These are phyloP conservation scores for Lasioglossum leucozonium DNA, from an alignment of 2,888 invertebrate species.

Conservation along the genomic window DNA sequence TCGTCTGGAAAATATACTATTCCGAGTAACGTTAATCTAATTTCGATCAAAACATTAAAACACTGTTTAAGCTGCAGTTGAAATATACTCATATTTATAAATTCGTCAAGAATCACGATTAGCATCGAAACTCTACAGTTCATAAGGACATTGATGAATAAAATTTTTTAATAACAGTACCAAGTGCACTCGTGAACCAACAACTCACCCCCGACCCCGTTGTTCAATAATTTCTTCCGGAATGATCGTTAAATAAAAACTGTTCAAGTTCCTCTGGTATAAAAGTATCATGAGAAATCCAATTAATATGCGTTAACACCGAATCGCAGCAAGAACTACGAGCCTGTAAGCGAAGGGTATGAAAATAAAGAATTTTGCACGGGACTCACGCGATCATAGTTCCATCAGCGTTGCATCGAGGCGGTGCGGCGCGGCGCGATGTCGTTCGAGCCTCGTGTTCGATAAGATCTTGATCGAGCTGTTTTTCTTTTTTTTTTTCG, in stretches of 20 bases:
- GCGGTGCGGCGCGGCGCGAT: background rate
- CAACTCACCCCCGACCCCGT: background rate
- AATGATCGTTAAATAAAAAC: background rate
- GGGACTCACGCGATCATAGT: background rate
- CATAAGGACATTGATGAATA: background rate
- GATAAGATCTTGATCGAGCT: slow-evolving; percentile 33
- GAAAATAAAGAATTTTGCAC: background rate
- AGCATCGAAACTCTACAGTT: background rate
- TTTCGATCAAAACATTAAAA: no score
- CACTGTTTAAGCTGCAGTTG: no score
- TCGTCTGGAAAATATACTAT: background rate
- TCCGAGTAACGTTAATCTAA: background rate
- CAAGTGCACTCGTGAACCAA: no score
- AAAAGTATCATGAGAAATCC: background rate
- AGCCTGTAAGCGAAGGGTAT: background rate
- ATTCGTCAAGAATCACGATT: no score
- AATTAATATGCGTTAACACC: background rate
- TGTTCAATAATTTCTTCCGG: background rate
- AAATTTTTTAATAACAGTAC: background rate
- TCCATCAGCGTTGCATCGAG: slow-evolving; percentile 4
- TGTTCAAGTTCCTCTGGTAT: background rate
- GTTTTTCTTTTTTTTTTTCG: slow-evolving; percentile 28
- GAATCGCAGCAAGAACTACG: background rate
- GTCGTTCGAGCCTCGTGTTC: slow-evolving; percentile 18
- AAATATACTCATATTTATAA: no score